phyloP scores from a whole-genome alignment of 2,797 vertebrate genomes.

The Sphaeramia orbicularis region DNA sequence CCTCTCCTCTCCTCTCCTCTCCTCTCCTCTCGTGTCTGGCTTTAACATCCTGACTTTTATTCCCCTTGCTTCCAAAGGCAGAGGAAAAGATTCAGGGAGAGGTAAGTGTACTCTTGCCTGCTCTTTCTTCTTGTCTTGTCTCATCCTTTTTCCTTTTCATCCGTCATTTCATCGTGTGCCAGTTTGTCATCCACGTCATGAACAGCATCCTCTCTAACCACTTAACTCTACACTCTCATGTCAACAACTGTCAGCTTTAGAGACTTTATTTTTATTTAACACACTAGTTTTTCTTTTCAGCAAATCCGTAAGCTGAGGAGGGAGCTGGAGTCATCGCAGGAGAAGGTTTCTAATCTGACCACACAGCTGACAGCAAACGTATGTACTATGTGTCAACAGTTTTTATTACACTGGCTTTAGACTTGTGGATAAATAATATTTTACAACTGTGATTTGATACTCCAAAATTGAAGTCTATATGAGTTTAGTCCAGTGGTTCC shows the following conservation, averaged over 20 bases:
- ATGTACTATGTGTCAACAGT: constrained; percentile 64
- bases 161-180: constrained; percentile 29
- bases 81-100: constrained; percentile 85
- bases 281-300: constrained; percentile 73
- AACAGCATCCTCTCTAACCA: constrained; percentile 19
- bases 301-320: constrained; percentile 97
- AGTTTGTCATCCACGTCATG: constrained; percentile 29
- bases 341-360: constrained; percentile 94
- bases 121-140: constrained; percentile 30
- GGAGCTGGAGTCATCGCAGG: constrained; percentile 96
- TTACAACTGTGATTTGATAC: too few species aligned
- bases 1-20: background rate
- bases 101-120: constrained; percentile 62
- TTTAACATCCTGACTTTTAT: constrained; percentile 69
- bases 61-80: constrained; percentile 70
- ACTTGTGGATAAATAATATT: too few species aligned
- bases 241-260: constrained; percentile 1
- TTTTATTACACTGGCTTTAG: background rate
- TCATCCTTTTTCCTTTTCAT: constrained; percentile 34
- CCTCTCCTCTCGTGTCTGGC: constrained; percentile 25
- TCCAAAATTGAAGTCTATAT: too few species aligned
- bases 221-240: background rate
- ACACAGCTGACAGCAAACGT: constrained; percentile 95
- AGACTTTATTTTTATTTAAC: background rate
- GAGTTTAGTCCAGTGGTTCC: too few species aligned